phyloP scores from a whole-genome alignment of 2,797 vertebrate species.

The Spea hammondii region DNA sequence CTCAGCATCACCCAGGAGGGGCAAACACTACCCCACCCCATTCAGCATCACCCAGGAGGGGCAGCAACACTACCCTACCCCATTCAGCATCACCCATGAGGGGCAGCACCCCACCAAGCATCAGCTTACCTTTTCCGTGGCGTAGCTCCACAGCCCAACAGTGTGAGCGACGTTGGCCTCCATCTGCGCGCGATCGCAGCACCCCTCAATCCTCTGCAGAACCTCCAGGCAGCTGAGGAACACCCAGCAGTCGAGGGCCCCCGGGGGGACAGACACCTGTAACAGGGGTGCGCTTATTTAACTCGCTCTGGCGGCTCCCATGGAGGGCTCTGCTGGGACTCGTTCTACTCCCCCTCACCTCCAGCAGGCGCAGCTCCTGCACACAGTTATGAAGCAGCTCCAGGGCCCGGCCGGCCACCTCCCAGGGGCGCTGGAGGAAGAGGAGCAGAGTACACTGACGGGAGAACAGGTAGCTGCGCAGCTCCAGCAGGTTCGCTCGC shows the following conservation, averaged over 20 bases:
- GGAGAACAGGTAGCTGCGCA: conserved; percentile 96
- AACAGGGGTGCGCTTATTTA: conserved; percentile 6
- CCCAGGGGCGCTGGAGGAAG: conserved; percentile 96
- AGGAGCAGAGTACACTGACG: conserved; percentile 95
- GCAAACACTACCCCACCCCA: not conserved
- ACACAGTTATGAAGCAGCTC: conserved; percentile 97
- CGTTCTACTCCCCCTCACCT: conserved; percentile 70
- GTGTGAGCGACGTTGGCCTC: conserved; percentile 92
- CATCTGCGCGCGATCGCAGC: conserved; percentile 86
- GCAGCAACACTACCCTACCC: not conserved
- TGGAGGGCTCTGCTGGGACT: not conserved
- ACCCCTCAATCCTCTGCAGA: conserved; percentile 93
- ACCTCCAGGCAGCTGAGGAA: conserved; percentile 97
- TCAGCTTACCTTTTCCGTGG: conserved; percentile 89
- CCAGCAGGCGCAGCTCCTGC: conserved; percentile 89
- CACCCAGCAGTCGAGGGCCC: conserved; percentile 96
- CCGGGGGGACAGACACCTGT: conserved; percentile 87
- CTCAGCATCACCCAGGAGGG: not conserved
- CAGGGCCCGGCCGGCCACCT: conserved; percentile 90
- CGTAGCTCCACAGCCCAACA: conserved; percentile 93
- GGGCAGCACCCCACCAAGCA: not conserved
- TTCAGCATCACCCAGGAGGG: not conserved
- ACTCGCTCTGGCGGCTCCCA: not conserved
- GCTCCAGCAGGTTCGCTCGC: conserved; percentile 86
- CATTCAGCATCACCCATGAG: not conserved